Evolutionary conservation across 2,797 vertebrate genomes (phyloP).

Genomic region (Neomorphus geoffroyi): DNA sequence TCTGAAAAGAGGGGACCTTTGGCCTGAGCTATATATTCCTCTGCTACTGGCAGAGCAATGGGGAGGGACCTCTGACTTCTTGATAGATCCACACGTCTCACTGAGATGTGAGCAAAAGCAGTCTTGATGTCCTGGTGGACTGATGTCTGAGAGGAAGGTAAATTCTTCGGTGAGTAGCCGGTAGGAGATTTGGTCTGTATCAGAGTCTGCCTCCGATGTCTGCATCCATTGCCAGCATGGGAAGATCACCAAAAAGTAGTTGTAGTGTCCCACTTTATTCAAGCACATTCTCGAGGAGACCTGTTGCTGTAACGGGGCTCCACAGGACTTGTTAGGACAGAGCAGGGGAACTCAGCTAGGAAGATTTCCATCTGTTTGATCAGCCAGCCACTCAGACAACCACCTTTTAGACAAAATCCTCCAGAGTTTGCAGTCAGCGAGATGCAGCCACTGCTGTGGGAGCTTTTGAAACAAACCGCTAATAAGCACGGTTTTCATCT

Average conservation of each 20-base stretch:
- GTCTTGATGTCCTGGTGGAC: not conserved
- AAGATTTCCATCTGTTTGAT: constrained; percentile 6
- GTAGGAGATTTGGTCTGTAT: not conserved
- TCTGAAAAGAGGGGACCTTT: not conserved
- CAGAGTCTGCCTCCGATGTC: not conserved
- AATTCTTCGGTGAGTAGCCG: not conserved
- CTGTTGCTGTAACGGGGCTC: not conserved
- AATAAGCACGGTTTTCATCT: constrained; percentile 35
- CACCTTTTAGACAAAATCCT: constrained; percentile 13
- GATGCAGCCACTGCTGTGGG: not conserved
- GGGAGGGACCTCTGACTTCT: not conserved
- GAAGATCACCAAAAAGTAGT: not conserved
- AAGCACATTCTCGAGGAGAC: not conserved
- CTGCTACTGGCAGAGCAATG: not conserved
- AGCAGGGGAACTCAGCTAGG: not conserved
- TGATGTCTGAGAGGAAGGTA: not conserved
- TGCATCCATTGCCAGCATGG: not conserved
- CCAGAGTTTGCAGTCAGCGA: not conserved
- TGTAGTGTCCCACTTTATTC: not conserved
- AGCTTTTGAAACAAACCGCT: constrained; percentile 33
- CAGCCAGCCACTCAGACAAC: not conserved
- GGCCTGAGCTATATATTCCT: not conserved
- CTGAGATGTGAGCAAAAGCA: not conserved
- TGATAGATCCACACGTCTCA: not conserved
- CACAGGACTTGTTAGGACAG: not conserved